These are phyloP conservation scores for Polia nebulosa DNA, from an alignment of 2,888 invertebrate genomes.

Conservation along the genomic window DNA sequence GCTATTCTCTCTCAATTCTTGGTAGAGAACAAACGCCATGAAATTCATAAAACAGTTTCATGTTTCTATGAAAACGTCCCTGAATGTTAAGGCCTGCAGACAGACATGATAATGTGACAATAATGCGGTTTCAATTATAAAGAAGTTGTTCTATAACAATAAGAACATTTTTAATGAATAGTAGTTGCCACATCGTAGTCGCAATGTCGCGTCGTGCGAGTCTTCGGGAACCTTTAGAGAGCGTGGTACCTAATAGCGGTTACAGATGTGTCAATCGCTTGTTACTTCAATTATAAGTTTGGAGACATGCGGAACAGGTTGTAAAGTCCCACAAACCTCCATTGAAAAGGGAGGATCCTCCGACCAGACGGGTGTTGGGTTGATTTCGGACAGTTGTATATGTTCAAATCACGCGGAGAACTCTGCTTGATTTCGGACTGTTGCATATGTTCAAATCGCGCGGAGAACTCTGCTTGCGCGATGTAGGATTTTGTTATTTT, in stretches of 20 bases:
- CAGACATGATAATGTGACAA: neutral
- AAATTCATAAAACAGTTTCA: slow-evolving; percentile 1
- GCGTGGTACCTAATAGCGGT: neutral
- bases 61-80: neutral
- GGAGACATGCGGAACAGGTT: too few relatives aligned
- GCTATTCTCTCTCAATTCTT: neutral
- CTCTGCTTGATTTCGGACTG: too few relatives aligned
- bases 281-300: slow-evolving; percentile 13
- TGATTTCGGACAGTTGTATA: too few relatives aligned
- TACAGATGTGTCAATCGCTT: slow-evolving; percentile 9
- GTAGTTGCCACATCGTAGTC: neutral
- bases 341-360: too few relatives aligned
- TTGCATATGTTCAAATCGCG: too few relatives aligned
- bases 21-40: neutral
- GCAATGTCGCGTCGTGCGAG: neutral
- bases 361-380: too few relatives aligned
- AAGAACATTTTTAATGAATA: neutral
- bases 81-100: neutral
- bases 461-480: too few relatives aligned
- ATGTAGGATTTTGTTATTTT: too few relatives aligned
- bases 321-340: too few relatives aligned
- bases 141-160: neutral
- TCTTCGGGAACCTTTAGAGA: neutral
- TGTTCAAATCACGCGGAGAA: too few relatives aligned
- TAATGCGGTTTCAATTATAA: neutral